Evolutionary conservation across 2,113 vertebrate species (phyloP), one percentile per base, ranked within the genome.

Genomic region (Eulemur macaco): DNA sequence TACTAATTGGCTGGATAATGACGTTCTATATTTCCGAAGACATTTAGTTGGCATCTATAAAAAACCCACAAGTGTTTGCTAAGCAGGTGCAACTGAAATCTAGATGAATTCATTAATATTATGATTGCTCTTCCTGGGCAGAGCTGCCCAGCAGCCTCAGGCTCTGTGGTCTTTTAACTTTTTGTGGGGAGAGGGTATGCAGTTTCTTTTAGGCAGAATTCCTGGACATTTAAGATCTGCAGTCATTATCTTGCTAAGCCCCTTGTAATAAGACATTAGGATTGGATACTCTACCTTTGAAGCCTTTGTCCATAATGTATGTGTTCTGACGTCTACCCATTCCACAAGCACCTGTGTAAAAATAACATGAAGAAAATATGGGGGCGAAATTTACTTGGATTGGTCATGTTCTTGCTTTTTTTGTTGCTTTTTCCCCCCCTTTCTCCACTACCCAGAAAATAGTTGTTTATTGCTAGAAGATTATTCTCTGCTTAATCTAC

Each of bases 301-400:
- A 99, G 97, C 98, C 97, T 97, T 99, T 99, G 98, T 99, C 99
- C 99, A 99, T 98, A 97, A 99, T 98, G 98, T 99, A 99, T 98
- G 99, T 99, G 98, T 99, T 99, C 98, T 99, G 99, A 69, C 99
- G 99, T 98, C 99, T 99, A 93, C 99, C 99, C 97, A 99, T 98
- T 98, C 99, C 98, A 98, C 99, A 99, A 94, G 99, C 98, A 95
- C 99, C 99, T 99, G 98, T 92, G 98, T 86, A 85, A 97, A 98
- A 98, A 98, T 96, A 97, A 97, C 81, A 95, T 93, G 98, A 85
- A 90, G 69, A 83, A 90, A 80, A 84, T 27, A n/a, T 2, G n/a
- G 66, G 29, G 20, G 76, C 91, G 83, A 97, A 15, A 23, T 60
- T 96, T 77, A 86, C 81, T 60, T 88, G 78, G 74, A 86, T 64